Base-by-base conservation (phyloP, 2,888 invertebrate genomes). In the Diadromus collaris region DNA sequence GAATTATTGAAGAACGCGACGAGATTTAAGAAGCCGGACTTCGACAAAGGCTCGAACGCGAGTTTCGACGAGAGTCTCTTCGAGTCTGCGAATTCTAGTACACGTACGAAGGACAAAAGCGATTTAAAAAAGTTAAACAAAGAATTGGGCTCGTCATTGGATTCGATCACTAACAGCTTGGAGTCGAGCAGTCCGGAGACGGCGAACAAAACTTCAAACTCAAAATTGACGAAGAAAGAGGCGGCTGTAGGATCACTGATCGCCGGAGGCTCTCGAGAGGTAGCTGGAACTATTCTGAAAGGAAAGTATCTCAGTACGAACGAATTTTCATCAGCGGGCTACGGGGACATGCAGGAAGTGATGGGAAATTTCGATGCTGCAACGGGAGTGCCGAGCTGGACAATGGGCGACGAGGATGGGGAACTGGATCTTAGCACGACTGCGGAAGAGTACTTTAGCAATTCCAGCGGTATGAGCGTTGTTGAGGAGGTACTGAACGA, bases 391-490 rank as follows among this genome's bases (percentile, higher is more conserved):
- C 92, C 88, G 84, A 93, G 88, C 87, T 92, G 93, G 93, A 93
- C 93, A 0, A 91, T 91, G 89, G 91, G 91, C 19, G 91, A 91
- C 16, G 91, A 91, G 73, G 93, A 93, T 79, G 88, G 91, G 41
- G 91, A 91, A 16, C 80, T 91, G 2, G 94, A 94, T 81, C 91
- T 93, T 16, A 93, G 94, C 70, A 93, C 93, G 0, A 92, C 94
- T 0, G 95, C 95, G 0, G 95, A 95, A 83, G 95, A 95, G 77
- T 95, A 94, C 84, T 95, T 95, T 82, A 93, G 92, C 82, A 91
- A 89, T 58, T 90, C 91, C 1, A 92, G 91, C 77, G 89, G 90
- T 7, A 88, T 90, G 21, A 90, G 90, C 61, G 90, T 93, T 9
- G 93, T 93, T 7, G 92, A 93, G 60, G 93, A 93, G 54, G 92